Base-by-base conservation (phyloP, 2,888 invertebrate genomes). In the Nephrotoma flavescens region DNA sequence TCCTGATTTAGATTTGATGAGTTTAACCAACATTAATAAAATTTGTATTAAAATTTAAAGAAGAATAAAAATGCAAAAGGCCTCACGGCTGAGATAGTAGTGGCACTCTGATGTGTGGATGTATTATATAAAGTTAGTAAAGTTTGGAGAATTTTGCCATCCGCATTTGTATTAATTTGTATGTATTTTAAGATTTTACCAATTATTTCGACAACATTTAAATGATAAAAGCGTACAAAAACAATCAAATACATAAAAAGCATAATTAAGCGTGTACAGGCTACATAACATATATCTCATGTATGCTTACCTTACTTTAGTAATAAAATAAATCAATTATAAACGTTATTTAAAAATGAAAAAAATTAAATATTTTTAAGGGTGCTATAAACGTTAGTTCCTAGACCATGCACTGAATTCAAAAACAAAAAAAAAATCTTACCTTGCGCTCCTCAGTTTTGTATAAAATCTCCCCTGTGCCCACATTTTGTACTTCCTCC, bases 401-500 rank as follows among this genome's bases (percentile, higher is more conserved):
- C 71, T 71, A 71, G 31, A 71, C 31, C 71, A 71, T 71, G 71
- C 71, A 71, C 19, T 15, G n/a, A 52, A 15, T 15, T 71, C 31
- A 71, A 71, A 31, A 31, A 31, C 2, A 31, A 31, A 31, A 31
- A 31, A 31, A 31, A 9, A 12, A 19, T 71, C 71, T 84, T 93
- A 97, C 97, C 96, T 97, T 97, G 92, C 97, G 97, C 89, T 96
- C 95, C 91, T 96, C 96, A 86, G 96, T 97, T 88, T 96, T 96
- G 91, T 96, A 95, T 45, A 96, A 96, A 88, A 97, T 95, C 92
- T 96, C 96, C 88, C 97, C 97, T 88, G 96, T 96, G 89, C 96
- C 95, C 89, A 97, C 94, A 92, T 97, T 97, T 91, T 97, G 96
- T 57, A 97, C 95, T 91, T 96, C 96, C 89, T 97, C 97, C 91